Evolutionary conservation across 2,797 vertebrate genomes (phyloP), one percentile per base, ranked within the genome.

Genomic region (Atherinosoma microstoma): DNA sequence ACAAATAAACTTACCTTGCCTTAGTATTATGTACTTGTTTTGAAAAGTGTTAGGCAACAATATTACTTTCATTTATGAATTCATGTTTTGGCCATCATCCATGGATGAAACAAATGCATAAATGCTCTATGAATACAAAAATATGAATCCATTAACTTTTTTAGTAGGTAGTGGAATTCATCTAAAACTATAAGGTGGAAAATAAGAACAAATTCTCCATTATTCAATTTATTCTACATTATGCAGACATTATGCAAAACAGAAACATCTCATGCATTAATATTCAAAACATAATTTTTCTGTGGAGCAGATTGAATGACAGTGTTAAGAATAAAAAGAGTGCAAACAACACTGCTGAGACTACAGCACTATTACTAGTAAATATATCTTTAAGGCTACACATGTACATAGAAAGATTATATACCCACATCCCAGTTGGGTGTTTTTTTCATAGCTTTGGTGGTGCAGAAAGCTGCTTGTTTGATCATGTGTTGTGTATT

Each of bases 191-290:
- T 70, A 71, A 32, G 18, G 42, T 6, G 5, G 42, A 2, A 20
- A 30, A 61, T 29, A 22, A 40, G 63, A 60, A 3, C 16, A 16
- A 30, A 53, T 40, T 45, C 27, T 22, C 20, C 27, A 53, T 51
- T 57, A 45, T 45, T 45, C 13, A 20, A 6, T 42, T 58, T 40
- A 16, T 62, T 32, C 51, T 15, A 35, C 62, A 63, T 67, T 58
- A 72, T 76, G 60, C 45, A 58, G 27, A 53, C 0, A 76, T 54
- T 73, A 58, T 79, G 34, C 22, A 72, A 70, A 70, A 27, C 3
- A 34, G 8, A 60, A 59, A 69, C 20, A 0, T 0, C 15, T 35
- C 13, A 58, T 70, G 45, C 27, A n/a, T 64, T 27, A 20, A 1
- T 34, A 61, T 75, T 58, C 38, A 15, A 34, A 64, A 32, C 12